These are phyloP conservation scores for Anolis apletophallus DNA, from an alignment of 2,797 vertebrate genomes.

Conservation along the genomic window DNA sequence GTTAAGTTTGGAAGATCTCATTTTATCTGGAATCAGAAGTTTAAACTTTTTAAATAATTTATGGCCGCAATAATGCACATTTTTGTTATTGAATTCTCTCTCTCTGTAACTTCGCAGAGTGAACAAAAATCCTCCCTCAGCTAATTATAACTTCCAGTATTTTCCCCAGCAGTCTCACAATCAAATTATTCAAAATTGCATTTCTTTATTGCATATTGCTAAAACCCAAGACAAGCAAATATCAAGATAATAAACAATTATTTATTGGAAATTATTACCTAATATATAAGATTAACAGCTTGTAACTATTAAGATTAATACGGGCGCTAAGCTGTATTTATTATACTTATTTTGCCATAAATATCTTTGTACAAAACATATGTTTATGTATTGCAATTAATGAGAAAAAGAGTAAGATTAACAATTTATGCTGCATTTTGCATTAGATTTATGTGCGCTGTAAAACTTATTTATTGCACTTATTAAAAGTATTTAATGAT, in stretches of 20 bases:
- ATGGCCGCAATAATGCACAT: constrained; percentile 79
- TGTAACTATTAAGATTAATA: constrained; percentile 96
- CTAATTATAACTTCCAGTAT: constrained; percentile 85
- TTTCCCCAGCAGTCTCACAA: constrained; percentile 85
- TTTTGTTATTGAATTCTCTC: constrained; percentile 78
- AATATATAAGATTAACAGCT: constrained; percentile 99
- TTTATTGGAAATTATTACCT: constrained; percentile 99
- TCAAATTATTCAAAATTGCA: constrained; percentile 89
- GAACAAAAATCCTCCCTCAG: constrained; percentile 79
- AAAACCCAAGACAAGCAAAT: constrained; percentile 88
- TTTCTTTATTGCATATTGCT: constrained; percentile 89
- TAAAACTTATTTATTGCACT: constrained; percentile 98
- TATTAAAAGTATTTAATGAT: constrained; percentile 98
- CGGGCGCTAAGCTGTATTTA: constrained; percentile 91
- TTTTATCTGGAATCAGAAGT: constrained; percentile 74
- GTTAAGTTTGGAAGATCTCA: constrained; percentile 73
- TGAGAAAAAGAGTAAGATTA: constrained; percentile 96
- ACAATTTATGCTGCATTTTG: constrained; percentile 95
- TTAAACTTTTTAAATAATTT: constrained; percentile 82
- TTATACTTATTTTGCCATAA: constrained; percentile 95
- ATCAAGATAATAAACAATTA: constrained; percentile 98
- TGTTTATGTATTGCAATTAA: constrained; percentile 96
- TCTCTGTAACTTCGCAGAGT: constrained; percentile 70
- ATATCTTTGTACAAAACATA: constrained; percentile 96
- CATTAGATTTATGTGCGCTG: constrained; percentile 92